Evolutionary conservation across 2,888 invertebrate species (phyloP).

Genomic region (Caenorhabditis panamensis): DNA sequence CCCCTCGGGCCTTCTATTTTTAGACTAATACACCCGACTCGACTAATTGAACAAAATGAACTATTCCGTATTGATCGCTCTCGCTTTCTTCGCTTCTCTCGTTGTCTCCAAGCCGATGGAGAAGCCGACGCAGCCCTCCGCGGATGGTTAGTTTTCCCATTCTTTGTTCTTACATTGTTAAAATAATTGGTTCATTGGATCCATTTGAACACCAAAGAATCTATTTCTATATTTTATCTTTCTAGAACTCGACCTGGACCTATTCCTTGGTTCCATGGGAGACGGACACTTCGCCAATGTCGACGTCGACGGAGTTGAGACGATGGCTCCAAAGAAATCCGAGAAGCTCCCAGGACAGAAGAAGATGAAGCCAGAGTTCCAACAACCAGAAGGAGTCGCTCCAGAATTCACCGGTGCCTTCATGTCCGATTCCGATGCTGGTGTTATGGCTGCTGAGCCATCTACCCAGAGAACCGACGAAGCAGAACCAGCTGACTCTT

Average conservation of each 20-base stretch:
- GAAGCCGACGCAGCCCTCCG: slow-evolving; percentile 17
- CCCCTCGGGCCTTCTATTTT: slow-evolving; percentile 39
- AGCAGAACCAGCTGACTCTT: slow-evolving; percentile 29
- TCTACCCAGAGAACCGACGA: slow-evolving; percentile 39
- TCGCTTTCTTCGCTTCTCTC: slow-evolving; percentile 41
- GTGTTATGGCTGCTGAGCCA: slow-evolving; percentile 36
- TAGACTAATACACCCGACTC: slow-evolving; percentile 17
- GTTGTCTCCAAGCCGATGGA: slow-evolving; percentile 45
- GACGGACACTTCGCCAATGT: slow-evolving; percentile 64
- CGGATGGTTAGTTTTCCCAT: slow-evolving; percentile 37
- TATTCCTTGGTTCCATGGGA: slow-evolving; percentile 48
- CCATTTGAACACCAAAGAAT: background rate
- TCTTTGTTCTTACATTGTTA: background rate
- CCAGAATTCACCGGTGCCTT: slow-evolving; percentile 60
- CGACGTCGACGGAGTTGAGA: slow-evolving; percentile 65
- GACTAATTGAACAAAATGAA: slow-evolving; percentile 32
- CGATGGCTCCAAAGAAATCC: slow-evolving; percentile 59
- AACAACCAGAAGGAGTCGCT: slow-evolving; percentile 49
- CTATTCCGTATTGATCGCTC: slow-evolving; percentile 45
- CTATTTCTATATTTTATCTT: background rate
- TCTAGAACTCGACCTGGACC: slow-evolving; percentile 33
- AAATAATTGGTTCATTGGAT: background rate
- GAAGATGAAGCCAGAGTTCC: slow-evolving; percentile 52
- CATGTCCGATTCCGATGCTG: slow-evolving; percentile 21
- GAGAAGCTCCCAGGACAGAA: slow-evolving; percentile 63